These are phyloP conservation scores for Polietes domitor DNA, from an alignment of 2,888 invertebrate species.

Conservation along the genomic window DNA sequence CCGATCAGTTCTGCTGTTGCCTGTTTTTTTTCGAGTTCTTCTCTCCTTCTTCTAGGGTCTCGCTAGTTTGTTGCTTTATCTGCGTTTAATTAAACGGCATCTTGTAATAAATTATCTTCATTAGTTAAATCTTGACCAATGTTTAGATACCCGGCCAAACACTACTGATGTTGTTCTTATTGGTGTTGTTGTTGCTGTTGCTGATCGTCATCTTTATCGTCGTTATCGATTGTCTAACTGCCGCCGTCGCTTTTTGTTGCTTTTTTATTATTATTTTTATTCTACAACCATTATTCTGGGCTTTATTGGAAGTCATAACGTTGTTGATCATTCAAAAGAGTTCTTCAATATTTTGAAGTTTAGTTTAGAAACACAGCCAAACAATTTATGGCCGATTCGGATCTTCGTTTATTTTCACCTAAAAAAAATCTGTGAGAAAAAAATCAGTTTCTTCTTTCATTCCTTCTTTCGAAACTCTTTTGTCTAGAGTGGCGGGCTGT, in stretches of 20 bases:
- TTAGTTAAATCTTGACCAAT: constrained; percentile 75
- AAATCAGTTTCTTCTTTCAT: constrained; percentile 18
- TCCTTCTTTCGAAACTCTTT: not conserved
- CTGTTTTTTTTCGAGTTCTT: constrained; percentile 52
- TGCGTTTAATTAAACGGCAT: constrained; percentile 81
- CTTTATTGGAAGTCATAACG: constrained; percentile 18
- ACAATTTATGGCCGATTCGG: not conserved
- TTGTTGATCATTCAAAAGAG: constrained; percentile 42
- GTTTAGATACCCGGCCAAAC: constrained; percentile 53
- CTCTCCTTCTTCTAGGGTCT: constrained; percentile 46
- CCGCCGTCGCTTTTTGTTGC: too few relatives aligned
- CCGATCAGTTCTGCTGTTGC: too few relatives aligned
- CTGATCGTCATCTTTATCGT: too few relatives aligned
- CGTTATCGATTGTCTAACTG: too few relatives aligned
- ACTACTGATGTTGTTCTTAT: not conserved
- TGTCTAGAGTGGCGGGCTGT: too few relatives aligned
- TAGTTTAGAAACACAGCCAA: not conserved
- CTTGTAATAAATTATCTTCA: constrained; percentile 81
- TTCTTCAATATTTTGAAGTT: constrained; percentile 25
- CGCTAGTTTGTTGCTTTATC: constrained; percentile 74
- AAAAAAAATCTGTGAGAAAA: constrained; percentile 47
- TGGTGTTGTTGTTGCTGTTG: constrained; percentile 8
- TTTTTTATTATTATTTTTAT: too few relatives aligned
- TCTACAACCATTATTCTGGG: not conserved
- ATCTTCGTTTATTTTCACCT: not conserved